Evolutionary conservation across 2,113 vertebrate genomes (phyloP).

Genomic region (Gobio gobio): DNA sequence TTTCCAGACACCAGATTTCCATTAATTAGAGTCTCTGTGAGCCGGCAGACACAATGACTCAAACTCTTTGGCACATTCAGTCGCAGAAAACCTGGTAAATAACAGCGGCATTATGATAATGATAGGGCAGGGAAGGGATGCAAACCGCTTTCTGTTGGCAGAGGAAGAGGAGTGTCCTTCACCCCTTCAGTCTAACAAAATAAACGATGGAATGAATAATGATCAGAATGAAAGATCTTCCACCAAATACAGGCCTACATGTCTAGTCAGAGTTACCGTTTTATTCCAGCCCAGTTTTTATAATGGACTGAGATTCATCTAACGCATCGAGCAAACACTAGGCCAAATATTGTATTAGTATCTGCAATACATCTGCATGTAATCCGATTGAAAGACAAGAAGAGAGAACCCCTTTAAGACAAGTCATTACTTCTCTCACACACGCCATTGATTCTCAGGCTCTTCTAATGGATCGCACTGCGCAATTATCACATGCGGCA

Average conservation of each 20-base stretch:
- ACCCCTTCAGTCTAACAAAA: not conserved
- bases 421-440: slow-evolving; percentile 49
- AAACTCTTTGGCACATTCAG: slow-evolving; percentile 44
- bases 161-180: not conserved
- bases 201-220: too few relatives aligned
- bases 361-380: not conserved
- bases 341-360: not conserved
- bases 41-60: slow-evolving; percentile 22
- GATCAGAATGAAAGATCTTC: not conserved
- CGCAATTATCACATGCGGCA: slow-evolving; percentile 38
- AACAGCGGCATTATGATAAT: slow-evolving; percentile 56
- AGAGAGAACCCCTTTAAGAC: slow-evolving; percentile 19
- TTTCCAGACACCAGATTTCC: slow-evolving; percentile 50
- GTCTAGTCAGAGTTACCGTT: not conserved
- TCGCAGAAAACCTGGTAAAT: slow-evolving; percentile 26
- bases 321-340: not conserved
- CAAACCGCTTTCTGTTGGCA: not conserved
- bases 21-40: slow-evolving; percentile 52
- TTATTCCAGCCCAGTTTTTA: too few relatives aligned
- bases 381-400: not conserved
- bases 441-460: slow-evolving; percentile 14
- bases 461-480: slow-evolving; percentile 38
- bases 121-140: slow-evolving; percentile 56
- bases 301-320: not conserved
- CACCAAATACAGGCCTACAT: not conserved